Evolutionary conservation across 2,113 vertebrate genomes (phyloP), one percentile per base, ranked within the genome.

Genomic region (Daphoenositta chrysoptera): DNA sequence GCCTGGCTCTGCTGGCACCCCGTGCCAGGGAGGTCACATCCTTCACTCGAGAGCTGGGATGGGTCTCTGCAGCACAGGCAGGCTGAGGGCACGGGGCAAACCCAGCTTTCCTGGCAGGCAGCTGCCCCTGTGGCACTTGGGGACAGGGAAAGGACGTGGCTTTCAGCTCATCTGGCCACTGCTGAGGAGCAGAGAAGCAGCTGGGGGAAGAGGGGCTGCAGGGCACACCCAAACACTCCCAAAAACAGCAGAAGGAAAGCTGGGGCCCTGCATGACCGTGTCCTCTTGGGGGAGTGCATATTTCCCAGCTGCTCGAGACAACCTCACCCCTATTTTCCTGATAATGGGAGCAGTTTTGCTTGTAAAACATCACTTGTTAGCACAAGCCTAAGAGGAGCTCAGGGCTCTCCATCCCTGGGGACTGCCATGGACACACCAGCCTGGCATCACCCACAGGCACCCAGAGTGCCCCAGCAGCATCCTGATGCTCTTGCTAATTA

Each of bases 251-350:
- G 28, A 37, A 58, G 4, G 24, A 57, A 89, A 81, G 28, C 13
- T 30, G 61, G 11, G 31, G 15, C 47, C 13, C 57, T 65, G 75
- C 42, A 22, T 10, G 9, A 22, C 33, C 23, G 7, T 0, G 1
- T 53, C 54, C 45, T 30, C 14, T 13, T 61, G 87, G 45, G 63
- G 72, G 58, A 77, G 18, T 30, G n/a, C 64, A 81, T 31, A 7
- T 37, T 69, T 63, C 50, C 89, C 83, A 77, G 83, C 45, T 96
- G 87, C 87, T 91, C 83, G 24, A 23, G 37, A 61, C 50, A 86
- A 35, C 58, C 50, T 91, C 87, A 35, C 33, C 69, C 89, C 24
- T 71, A 4, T 65, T 66, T 45, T 78, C 50, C 42, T 75, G 56
- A 77, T 45, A 89, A 66, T 35, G 16, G 44, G 47, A 95, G 68